A percentile compares a stretch with the other conserved stretches of the same genome.
Evolutionary conservation across 2,888 invertebrate species (phyloP).

Genomic region (Thera britannica): DNA sequence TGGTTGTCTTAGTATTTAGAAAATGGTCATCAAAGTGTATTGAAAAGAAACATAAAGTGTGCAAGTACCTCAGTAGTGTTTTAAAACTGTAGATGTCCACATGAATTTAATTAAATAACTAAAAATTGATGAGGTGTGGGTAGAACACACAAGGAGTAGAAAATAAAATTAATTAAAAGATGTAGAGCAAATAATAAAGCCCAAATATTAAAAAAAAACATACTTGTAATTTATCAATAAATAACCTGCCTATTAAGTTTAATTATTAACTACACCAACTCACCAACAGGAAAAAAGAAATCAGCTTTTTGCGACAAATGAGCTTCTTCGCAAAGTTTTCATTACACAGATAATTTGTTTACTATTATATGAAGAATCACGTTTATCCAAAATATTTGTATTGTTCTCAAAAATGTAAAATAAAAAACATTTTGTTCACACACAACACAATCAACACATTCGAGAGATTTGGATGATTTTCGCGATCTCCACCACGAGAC

Average conservation of each 20-base stretch:
- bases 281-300: not conserved
- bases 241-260: too few relatives aligned
- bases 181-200: not conserved
- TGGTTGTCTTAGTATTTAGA: too few relatives aligned
- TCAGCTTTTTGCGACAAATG: conserved; percentile 5
- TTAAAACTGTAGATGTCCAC: too few relatives aligned
- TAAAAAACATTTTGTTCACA: conserved; percentile 27
- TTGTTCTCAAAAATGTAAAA: conserved; percentile 11
- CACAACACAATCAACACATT: conserved; percentile 29
- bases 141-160: not conserved
- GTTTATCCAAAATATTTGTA: not conserved
- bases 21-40: too few relatives aligned
- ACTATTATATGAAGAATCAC: not conserved
- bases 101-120: too few relatives aligned
- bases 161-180: not conserved
- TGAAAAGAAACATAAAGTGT: too few relatives aligned
- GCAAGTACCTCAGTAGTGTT: too few relatives aligned
- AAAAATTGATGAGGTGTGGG: too few relatives aligned
- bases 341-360: conserved; percentile 13
- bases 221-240: not conserved
- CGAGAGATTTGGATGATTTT: conserved; percentile 12
- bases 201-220: not conserved
- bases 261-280: too few relatives aligned
- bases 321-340: conserved; percentile 6
- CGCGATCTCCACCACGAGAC: not conserved